phyloP scores from a whole-genome alignment of 2,113 vertebrate species.

The Eulemur rufifrons region DNA sequence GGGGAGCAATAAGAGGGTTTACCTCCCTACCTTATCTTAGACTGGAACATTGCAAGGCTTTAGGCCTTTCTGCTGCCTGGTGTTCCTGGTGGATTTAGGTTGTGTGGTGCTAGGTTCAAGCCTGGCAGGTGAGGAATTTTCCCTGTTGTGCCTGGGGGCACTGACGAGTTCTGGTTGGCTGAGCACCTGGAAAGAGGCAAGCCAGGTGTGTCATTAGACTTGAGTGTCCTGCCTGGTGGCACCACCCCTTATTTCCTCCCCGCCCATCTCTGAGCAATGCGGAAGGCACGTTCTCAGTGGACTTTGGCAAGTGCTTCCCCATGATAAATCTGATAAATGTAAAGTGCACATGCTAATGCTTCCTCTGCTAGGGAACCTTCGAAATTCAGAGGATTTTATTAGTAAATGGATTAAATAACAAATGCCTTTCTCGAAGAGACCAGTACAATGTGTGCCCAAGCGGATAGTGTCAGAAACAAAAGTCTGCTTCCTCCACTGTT shows the following conservation, averaged over 20 bases:
- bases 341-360: background rate
- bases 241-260: background rate
- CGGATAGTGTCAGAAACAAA: background rate
- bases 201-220: slow-evolving; percentile 56
- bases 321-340: background rate
- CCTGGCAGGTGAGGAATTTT: slow-evolving; percentile 37
- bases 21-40: background rate
- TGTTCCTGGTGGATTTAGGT: background rate
- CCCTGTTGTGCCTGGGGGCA: background rate
- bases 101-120: background rate
- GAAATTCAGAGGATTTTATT: slow-evolving; percentile 27
- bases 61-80: background rate
- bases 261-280: slow-evolving; percentile 32
- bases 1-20: background rate
- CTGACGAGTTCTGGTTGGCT: slow-evolving; percentile 53
- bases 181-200: slow-evolving; percentile 46
- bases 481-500: background rate
- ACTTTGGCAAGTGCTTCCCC: slow-evolving; percentile 1
- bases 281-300: background rate
- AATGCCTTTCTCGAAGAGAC: background rate
- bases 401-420: background rate
- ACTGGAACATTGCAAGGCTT: background rate
- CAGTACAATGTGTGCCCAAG: background rate
- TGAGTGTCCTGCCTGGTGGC: slow-evolving; percentile 14
- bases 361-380: slow-evolving; percentile 38